Evolutionary conservation across 2,888 invertebrate genomes (phyloP).

Genomic region (Parelbella ahira): DNA sequence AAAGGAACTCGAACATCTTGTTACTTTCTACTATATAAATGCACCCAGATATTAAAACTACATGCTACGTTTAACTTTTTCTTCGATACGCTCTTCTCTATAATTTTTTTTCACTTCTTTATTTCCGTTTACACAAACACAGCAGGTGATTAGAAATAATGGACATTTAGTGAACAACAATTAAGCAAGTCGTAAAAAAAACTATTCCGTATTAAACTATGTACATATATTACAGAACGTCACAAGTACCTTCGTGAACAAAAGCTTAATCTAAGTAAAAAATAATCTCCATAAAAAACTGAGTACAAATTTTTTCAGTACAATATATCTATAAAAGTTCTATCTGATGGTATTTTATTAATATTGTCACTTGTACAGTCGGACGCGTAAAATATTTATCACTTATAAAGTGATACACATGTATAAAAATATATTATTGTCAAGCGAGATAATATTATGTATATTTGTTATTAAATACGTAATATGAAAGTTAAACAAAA

Average conservation of each 20-base stretch:
- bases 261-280: constrained; percentile 21
- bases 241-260: constrained; percentile 27
- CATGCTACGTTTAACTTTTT: constrained; percentile 3
- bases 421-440: too few relatives aligned
- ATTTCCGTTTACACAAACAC: too few relatives aligned
- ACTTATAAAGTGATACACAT: constrained; percentile 17
- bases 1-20: too few relatives aligned
- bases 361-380: constrained; percentile 17
- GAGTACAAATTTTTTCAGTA: constrained; percentile 22
- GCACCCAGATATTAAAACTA: constrained; percentile 1
- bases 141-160: constrained; percentile 25
- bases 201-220: constrained; percentile 58
- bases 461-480: too few relatives aligned
- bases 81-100: too few relatives aligned
- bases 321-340: constrained; percentile 22
- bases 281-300: constrained; percentile 19
- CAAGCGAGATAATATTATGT: too few relatives aligned
- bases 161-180: constrained; percentile 37
- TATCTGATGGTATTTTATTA: constrained; percentile 9
- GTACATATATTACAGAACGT: constrained; percentile 67
- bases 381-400: constrained; percentile 11
- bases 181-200: constrained; percentile 62
- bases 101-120: too few relatives aligned
- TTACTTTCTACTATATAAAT: too few relatives aligned
- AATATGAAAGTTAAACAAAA: too few relatives aligned